Conservation (phyloP, 2,113 vertebrate species). For the Charadrius vociferus region DNA sequence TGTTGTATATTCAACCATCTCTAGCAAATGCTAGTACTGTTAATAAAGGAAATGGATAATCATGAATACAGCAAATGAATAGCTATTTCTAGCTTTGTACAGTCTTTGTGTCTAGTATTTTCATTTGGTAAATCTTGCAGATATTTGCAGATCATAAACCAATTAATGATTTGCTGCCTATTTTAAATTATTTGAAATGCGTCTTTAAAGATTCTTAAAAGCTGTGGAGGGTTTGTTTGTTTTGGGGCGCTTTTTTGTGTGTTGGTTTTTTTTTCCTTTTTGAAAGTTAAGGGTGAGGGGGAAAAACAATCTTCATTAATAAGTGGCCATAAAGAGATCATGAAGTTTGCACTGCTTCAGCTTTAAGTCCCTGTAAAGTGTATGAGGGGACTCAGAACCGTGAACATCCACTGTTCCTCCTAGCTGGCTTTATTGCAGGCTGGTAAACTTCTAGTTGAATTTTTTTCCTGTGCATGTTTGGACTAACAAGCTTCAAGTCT, state of each 20-base stretch:
- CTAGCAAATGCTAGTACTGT: neutral
- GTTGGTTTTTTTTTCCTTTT: neutral
- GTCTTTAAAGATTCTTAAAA: neutral
- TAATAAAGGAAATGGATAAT: neutral
- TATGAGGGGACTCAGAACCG: neutral
- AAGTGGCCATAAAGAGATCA: neutral
- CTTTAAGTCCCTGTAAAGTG: neutral
- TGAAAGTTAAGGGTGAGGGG: fast-evolving
- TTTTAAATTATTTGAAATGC: neutral
- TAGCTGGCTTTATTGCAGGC: neutral
- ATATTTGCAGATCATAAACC: neutral
- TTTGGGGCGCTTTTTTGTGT: too few relatives aligned
- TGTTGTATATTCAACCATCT: neutral
- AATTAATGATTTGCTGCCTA: neutral
- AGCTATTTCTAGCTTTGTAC: neutral
- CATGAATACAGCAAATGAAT: neutral
- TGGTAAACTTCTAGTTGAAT: neutral
- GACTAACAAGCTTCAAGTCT: neutral
- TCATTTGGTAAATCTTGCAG: neutral
- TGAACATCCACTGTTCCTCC: neutral
- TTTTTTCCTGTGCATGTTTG: neutral
- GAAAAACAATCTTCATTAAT: neutral
- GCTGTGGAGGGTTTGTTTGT: neutral
- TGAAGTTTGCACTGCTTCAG: neutral
- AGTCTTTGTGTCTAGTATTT: neutral